Base-by-base conservation (phyloP, 64 coral and sea anemone species). In the Pachyseris speciosa region DNA sequence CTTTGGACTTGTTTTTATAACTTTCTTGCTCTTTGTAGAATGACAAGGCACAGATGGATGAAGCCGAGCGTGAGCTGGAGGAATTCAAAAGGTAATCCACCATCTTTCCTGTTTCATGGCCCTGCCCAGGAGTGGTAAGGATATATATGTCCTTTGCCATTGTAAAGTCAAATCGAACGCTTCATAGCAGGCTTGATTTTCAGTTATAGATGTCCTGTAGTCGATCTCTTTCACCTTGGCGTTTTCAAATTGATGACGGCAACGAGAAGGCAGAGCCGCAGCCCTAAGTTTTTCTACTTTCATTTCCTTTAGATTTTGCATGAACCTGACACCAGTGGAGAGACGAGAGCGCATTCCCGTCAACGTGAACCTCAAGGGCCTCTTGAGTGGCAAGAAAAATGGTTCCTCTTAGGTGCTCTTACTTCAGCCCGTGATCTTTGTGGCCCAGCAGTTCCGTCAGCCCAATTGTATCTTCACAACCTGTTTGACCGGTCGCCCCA, bases 31-130 rank as follows among this genome's bases (percentile, higher is more conserved):
- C 15, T 80, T 33, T 30, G 7, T 37, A 80, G 74, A 80, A 28
- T 26, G 74, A 78, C 31, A 64, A 68, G 33, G 67, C 27, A 0
- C 73, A 80, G 33, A 78, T 90, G 75, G 88, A 90, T 68, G 88
- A 90, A 80, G 75, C 88, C 22, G 88, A 90, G 30, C 88, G 88
- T 25, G 88, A 90, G 81, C 41, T 90, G n/a, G 88, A 90, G 26
- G 88, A 90, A 49, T 90, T 90, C 44, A 90, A 90, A 90, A 78
- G 88, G 88, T 90, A 80, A 28, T 3, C 22, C 26, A 32, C 5
- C 19, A 7, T 3, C 39, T 25, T 83, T 28, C 17, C 50, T 26
- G 13, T 74, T 12, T 6, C n/a, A n/a, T n/a, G n/a, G n/a, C n/a
- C n/a, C n/a, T n/a, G n/a, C n/a, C n/a, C n/a, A n/a, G n/a, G n/a